Percentiles rank a stretch among this genome's conserved stretches.
Conservation (phyloP, 35 echinoderm and acorn worm species). For the Ophioderma brevispina region DNA sequence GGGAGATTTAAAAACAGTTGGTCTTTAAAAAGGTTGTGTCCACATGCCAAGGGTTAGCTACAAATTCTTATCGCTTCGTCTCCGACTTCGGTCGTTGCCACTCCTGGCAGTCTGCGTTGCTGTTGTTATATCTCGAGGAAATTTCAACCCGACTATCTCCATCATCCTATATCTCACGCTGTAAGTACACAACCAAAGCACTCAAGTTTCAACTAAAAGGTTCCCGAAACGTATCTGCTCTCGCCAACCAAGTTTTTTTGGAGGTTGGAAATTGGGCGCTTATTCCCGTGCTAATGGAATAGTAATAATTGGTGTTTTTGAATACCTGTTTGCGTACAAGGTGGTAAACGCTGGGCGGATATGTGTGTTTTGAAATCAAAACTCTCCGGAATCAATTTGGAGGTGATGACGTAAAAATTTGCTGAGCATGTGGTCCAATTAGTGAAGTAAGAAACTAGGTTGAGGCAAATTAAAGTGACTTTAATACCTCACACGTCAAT, state of each 20-base stretch:
- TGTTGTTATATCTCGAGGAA: no score
- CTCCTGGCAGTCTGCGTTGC: no score
- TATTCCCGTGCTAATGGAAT: not conserved
- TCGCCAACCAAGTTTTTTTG: not conserved
- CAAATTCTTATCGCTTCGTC: no score
- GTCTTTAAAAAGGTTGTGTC: no score
- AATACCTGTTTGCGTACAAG: not conserved
- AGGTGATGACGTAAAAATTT: not conserved
- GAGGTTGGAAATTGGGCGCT: not conserved
- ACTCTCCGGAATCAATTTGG: not conserved
- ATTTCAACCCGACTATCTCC: no score
- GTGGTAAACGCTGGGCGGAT: not conserved
- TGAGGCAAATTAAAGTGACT: not conserved
- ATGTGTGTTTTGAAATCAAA: not conserved
- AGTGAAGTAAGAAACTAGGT: not conserved
- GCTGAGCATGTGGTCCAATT: not conserved
- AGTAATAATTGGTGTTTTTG: not conserved
- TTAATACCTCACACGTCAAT: no score
- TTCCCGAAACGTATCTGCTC: conserved; percentile 2
- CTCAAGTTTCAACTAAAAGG: conserved; percentile 1
- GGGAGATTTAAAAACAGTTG: no score
- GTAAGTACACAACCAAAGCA: not conserved
- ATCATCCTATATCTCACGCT: no score
- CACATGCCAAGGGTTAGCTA: no score
- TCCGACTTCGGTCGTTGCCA: no score